Base-by-base conservation (phyloP, 2,113 vertebrate genomes). In the Crotalus helleri region DNA sequence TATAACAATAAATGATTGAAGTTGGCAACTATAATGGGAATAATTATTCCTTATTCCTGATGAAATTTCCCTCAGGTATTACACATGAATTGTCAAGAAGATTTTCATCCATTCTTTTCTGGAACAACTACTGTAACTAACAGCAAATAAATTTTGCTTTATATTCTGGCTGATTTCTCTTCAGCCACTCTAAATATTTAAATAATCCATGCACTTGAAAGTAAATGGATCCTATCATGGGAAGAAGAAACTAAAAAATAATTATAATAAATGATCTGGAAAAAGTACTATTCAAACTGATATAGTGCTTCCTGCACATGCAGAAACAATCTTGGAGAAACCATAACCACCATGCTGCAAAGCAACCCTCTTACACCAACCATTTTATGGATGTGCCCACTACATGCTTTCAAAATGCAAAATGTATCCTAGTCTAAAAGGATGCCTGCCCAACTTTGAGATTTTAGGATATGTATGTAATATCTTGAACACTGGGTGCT, bases 61-160 rank as follows among this genome's bases (percentile, higher is more conserved):
- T 90, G 90, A 39, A 95, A 86, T 93, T 95, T 94, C 96, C 95
- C 94, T 94, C 94, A 94, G 94, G 91, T 96, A 96, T 94, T 96
- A 95, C 93, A 90, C 51, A 86, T 46, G 96, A 93, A 91, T 90
- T 53, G 94, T 94, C 90, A 53, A 93, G 93, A 96, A 94, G 91
- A 24, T 95, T 96, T 96, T 96, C 96, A 96, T 96, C 96, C 97
- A 95, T 92, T 95, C 95, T 69, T 94, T 95, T 95, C 95, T 96
- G 96, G 96, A 97, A 96, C 91, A 95, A 95, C 94, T 87, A 93
- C 13, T 33, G n/a, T 96, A 96, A 97, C 93, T 96, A 97, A 97
- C 91, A 96, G 88, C 94, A 95, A 96, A 95, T 97, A 97, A 96
- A 97, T 95, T 94, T 92, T 86, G 95, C 55, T 95, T 92, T 95